Evolutionary conservation across 2,888 invertebrate species (phyloP), one percentile per base, ranked within the genome.

Genomic region (Calephelis perditalis): DNA sequence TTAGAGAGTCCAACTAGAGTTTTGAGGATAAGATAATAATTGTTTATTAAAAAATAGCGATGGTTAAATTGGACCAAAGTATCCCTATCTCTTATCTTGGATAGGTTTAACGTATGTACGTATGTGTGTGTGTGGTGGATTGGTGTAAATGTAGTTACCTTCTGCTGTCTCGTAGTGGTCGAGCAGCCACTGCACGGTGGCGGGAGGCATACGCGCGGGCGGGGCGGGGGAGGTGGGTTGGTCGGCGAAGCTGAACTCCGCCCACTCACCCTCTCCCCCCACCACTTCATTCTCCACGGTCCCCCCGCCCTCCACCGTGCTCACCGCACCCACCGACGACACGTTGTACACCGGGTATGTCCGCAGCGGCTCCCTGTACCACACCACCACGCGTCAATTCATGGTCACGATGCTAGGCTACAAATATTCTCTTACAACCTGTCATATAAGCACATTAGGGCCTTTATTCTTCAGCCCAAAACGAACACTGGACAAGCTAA

Each of bases 131-230:
- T 11, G 56, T 8, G 9, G 8, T 26, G 3, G 26, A 4, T 26
- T 26, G 3, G 26, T 26, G 3, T 4, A 26, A 26, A 26, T 68
- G 66, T 63, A n/a, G n/a, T n/a, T n/a, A 88, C 88, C 89, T 79
- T 99, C 99, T 3, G 98, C 98, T 52, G 98, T 98, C 91, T 99
- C 99, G 84, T 99, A 99, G 92, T 99, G 98, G 82, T 98, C 98
- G 76, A 98, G 92, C 73, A 99, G 92, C 99, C 99, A 99, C 84
- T 97, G 96, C 77, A 90, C 98, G 87, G 98, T 98, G 83, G 97
- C 98, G 81, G 90, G 91, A 73, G 91, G 87, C 86, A 88, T 91
- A 76, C 91, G 87, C 66, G 84, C 71, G 63, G 70, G 79, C 71
- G 77, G 74, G 63, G 71, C 76, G 65, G 76, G 73, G 60, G 72